Evolutionary conservation across 2,113 vertebrate species (phyloP).

Genomic region (Nerophis lumbriciformis): DNA sequence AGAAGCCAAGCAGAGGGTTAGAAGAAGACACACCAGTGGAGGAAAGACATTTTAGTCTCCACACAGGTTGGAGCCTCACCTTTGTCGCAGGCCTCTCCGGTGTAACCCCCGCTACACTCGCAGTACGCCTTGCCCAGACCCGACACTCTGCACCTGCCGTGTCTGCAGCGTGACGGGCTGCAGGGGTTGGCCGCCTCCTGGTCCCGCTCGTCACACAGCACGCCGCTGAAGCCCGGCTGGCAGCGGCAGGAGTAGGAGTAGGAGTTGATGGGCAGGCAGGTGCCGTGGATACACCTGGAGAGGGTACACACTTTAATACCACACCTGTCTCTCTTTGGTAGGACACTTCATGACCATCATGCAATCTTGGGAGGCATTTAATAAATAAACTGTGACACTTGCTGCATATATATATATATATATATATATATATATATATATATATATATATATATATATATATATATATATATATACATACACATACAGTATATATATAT

Average conservation of each 20-base stretch:
- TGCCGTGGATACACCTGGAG: constrained; percentile 87
- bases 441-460: too few species aligned
- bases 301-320: too few species aligned
- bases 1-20: constrained; percentile 13
- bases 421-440: too few species aligned
- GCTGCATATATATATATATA: too few species aligned
- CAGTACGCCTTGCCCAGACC: constrained; percentile 93
- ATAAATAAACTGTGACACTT: neutral
- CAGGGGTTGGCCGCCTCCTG: constrained; percentile 82
- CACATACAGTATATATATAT: too few species aligned
- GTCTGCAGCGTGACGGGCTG: constrained; percentile 85
- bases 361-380: too few species aligned
- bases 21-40: neutral
- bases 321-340: too few species aligned
- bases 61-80: constrained; percentile 68
- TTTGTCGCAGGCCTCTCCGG: constrained; percentile 88
- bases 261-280: constrained; percentile 92
- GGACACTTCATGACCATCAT: too few species aligned
- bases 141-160: constrained; percentile 90
- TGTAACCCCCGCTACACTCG: constrained; percentile 90
- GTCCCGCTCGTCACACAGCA: constrained; percentile 89
- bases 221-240: constrained; percentile 84
- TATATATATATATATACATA: too few species aligned
- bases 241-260: constrained; percentile 99
- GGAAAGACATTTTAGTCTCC: too few species aligned